Conservation (phyloP, 2,797 vertebrate genomes). For the Eremophila alpestris region DNA sequence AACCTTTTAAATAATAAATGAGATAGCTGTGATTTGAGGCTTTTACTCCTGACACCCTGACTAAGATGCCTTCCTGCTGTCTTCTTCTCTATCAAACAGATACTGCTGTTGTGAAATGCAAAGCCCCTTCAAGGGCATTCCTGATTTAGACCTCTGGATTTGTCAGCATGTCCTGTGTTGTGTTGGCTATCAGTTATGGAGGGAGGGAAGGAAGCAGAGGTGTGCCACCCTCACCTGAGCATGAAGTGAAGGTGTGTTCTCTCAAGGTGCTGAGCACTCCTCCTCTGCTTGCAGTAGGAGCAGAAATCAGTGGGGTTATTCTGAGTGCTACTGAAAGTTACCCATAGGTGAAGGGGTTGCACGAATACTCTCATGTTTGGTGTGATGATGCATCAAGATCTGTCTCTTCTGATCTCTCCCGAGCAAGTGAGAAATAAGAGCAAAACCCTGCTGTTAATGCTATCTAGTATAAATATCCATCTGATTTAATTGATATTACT, state of each 20-base stretch:
- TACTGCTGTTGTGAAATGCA: background rate
- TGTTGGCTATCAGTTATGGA: background rate
- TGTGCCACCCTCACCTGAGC: fast-evolving
- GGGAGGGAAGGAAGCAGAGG: background rate
- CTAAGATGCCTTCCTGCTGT: background rate
- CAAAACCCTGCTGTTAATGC: background rate
- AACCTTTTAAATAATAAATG: background rate
- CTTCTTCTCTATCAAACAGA: background rate
- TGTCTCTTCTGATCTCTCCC: background rate
- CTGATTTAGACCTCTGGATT: background rate
- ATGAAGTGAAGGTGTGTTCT: no score
- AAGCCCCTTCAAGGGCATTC: background rate
- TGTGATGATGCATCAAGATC: background rate
- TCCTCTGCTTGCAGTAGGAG: background rate
- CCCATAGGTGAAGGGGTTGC: background rate
- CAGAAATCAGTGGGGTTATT: background rate
- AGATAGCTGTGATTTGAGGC: background rate
- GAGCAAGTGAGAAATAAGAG: background rate
- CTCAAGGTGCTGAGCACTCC: background rate
- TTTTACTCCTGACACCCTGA: background rate
- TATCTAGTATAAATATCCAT: background rate
- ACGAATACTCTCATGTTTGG: background rate
- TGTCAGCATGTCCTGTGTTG: background rate
- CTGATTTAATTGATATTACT: background rate
- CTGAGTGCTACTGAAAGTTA: background rate